Percentiles rank a stretch among this genome's conserved stretches.
phyloP scores from a whole-genome alignment of 2,797 vertebrate genomes.

The Caiman crocodilus region DNA sequence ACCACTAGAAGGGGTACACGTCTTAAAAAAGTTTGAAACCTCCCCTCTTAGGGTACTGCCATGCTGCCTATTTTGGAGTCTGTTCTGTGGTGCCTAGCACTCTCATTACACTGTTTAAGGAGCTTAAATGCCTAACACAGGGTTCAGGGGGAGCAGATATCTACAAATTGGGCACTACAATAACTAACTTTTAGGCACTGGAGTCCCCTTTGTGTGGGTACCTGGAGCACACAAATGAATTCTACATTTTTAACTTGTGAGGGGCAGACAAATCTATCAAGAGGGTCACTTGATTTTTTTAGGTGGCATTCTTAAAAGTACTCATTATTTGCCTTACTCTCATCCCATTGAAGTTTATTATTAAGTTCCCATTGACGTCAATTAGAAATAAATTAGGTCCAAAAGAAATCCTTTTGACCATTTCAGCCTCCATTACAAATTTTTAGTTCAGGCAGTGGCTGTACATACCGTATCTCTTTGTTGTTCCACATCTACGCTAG shows the following conservation, averaged over 20 bases:
- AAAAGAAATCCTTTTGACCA: not conserved
- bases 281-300: not conserved
- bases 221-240: not conserved
- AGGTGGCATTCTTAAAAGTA: not conserved
- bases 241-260: not conserved
- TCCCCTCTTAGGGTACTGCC: too few relatives aligned
- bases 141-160: not conserved
- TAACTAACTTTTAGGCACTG: rapidly evolving
- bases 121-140: not conserved
- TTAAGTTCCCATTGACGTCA: not conserved
- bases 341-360: not conserved
- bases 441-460: not conserved
- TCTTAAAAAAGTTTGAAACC: not conserved
- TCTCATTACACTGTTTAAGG: not conserved
- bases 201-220: not conserved
- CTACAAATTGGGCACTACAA: not conserved
- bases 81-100: not conserved
- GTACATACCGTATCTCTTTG: too few relatives aligned
- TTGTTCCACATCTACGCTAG: too few relatives aligned
- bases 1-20: too few relatives aligned
- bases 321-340: not conserved
- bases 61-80: not conserved
- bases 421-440: not conserved
- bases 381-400: not conserved
- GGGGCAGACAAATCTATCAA: not conserved